Evolutionary conservation across 2,113 vertebrate species (phyloP).

Genomic region (Antechinus flavipes): DNA sequence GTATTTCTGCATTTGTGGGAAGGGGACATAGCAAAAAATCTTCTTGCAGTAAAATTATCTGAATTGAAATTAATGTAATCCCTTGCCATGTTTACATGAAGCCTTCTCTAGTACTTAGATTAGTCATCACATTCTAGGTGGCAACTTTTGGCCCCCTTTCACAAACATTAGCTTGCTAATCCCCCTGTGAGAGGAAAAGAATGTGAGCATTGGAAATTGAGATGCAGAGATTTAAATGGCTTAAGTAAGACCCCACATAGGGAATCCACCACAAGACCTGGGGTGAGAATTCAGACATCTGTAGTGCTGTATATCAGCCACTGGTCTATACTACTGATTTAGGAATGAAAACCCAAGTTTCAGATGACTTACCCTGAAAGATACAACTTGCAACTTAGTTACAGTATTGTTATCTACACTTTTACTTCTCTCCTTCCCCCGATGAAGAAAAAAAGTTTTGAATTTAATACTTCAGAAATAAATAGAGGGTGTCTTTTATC

Average conservation of each 20-base stretch:
- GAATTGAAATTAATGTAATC: not conserved
- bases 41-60: not conserved
- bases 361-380: not conserved
- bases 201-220: conserved; percentile 1
- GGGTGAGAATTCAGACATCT: not conserved
- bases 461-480: not conserved
- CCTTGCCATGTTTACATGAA: not conserved
- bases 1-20: not conserved
- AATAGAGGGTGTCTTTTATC: not conserved
- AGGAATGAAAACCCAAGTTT: not conserved
- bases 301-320: not conserved
- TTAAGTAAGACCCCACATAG: conserved; percentile 4
- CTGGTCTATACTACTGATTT: not conserved
- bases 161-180: conserved; percentile 45
- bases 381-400: not conserved
- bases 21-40: not conserved
- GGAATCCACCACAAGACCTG: not conserved
- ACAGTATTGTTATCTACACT: not conserved
- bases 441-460: not conserved
- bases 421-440: not conserved
- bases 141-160: conserved; percentile 20
- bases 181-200: conserved; percentile 23
- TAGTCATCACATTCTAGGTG: not conserved
- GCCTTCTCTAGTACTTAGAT: not conserved
- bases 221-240: not conserved